These are phyloP conservation scores for Petrocephalus zakoni DNA, from an alignment of 2,113 vertebrate genomes.

Conservation along the genomic window DNA sequence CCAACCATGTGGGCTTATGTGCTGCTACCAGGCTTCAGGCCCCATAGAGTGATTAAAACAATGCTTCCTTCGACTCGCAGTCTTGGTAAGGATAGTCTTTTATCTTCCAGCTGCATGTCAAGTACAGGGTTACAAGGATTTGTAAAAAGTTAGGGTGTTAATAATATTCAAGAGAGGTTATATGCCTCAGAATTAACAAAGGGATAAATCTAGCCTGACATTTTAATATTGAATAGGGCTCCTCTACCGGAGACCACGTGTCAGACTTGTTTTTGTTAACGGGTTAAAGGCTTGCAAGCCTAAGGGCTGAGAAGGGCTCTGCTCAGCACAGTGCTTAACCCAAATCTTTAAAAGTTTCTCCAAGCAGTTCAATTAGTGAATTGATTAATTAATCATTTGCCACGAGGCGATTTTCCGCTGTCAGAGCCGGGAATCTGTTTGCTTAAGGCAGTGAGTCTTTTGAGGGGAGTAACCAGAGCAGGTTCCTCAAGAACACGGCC, in stretches of 20 bases:
- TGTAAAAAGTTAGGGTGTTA: neutral
- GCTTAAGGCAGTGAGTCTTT: neutral
- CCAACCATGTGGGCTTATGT: neutral
- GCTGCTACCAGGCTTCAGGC: neutral
- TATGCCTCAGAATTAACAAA: neutral
- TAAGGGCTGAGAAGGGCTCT: neutral
- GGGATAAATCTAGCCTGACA: neutral
- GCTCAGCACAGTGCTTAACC: neutral
- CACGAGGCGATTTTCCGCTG: neutral
- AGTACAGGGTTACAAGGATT: neutral
- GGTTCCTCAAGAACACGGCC: neutral
- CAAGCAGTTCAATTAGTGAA: neutral
- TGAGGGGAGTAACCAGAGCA: neutral
- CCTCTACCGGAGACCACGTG: neutral
- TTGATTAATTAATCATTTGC: constrained; percentile 4
- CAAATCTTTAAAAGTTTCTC: constrained; percentile 2
- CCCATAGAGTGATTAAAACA: neutral
- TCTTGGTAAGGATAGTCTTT: neutral
- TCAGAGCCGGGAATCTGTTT: neutral
- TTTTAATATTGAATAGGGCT: neutral
- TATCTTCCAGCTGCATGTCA: neutral
- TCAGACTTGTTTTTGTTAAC: neutral
- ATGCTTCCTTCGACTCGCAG: neutral
- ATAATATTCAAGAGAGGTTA: neutral
- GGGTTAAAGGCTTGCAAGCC: neutral